Percentiles rank a stretch among this genome's conserved stretches.
These are phyloP conservation scores for Sceloporus tristichus DNA, from an alignment of 2,113 vertebrate genomes.

Conservation along the genomic window DNA sequence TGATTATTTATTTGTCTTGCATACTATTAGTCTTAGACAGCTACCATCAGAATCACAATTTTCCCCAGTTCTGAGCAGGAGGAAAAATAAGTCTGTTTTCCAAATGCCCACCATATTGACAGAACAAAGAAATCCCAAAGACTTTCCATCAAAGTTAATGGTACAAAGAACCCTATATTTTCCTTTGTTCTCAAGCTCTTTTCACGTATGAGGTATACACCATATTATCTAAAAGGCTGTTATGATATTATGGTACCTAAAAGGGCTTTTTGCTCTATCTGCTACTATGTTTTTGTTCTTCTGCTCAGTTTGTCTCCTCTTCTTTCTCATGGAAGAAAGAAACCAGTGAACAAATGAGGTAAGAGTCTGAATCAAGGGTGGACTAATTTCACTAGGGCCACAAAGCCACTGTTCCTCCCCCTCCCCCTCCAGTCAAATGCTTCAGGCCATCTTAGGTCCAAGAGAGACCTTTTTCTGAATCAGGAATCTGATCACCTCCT, in stretches of 20 bases:
- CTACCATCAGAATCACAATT: not conserved
- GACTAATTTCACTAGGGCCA: too few species aligned
- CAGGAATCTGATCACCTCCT: too few species aligned
- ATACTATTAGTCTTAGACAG: not conserved
- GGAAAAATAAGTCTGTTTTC: not conserved
- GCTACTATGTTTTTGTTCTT: not conserved
- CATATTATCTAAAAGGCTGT: not conserved
- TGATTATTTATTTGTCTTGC: not conserved
- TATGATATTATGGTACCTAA: not conserved
- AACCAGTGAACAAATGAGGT: too few species aligned
- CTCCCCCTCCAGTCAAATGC: too few species aligned
- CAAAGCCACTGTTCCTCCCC: too few species aligned
- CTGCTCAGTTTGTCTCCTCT: too few species aligned
- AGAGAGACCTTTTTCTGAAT: too few species aligned
- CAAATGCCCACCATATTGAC: too few species aligned
- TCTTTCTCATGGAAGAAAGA: too few species aligned
- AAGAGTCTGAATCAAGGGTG: too few species aligned
- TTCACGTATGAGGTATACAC: not conserved
- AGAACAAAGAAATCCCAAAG: not conserved
- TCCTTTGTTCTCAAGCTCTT: not conserved
- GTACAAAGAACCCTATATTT: not conserved
- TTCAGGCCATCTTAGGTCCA: too few species aligned
- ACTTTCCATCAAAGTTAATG: not conserved
- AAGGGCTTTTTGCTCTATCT: not conserved
- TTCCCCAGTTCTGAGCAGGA: not conserved